phyloP scores from a whole-genome alignment of 2,113 vertebrate species.

The Spermophilus dauricus region DNA sequence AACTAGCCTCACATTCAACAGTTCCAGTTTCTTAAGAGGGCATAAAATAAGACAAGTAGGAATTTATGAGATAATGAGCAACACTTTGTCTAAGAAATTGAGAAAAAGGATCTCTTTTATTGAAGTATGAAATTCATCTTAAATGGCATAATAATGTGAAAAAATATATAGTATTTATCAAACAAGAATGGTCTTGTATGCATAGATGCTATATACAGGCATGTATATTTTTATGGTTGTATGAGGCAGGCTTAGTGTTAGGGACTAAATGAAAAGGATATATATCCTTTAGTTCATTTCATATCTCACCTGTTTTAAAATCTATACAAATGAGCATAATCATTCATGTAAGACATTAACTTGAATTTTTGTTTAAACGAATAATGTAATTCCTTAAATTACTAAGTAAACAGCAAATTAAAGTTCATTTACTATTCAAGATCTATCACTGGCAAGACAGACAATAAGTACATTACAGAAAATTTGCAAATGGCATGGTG shows the following conservation, averaged over 20 bases:
- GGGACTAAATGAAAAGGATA: background rate
- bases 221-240: background rate
- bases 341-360: background rate
- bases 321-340: background rate
- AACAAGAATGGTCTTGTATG: background rate
- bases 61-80: constrained; percentile 31
- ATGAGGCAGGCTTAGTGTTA: background rate
- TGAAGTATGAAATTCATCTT: background rate
- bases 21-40: background rate
- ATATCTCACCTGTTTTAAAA: background rate
- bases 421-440: background rate
- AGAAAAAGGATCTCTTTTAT: background rate
- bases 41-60: constrained; percentile 43
- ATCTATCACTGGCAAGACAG: background rate
- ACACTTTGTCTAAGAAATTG: background rate
- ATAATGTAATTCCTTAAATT: background rate
- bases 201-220: background rate
- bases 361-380: background rate
- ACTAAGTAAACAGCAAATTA: background rate
- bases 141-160: background rate
- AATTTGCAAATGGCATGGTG: constrained; percentile 56
- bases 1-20: constrained; percentile 1
- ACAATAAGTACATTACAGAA: background rate
- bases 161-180: background rate
- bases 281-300: background rate